Evolutionary conservation across 2,113 vertebrate genomes (phyloP).

Genomic region (Leuciscus idus): DNA sequence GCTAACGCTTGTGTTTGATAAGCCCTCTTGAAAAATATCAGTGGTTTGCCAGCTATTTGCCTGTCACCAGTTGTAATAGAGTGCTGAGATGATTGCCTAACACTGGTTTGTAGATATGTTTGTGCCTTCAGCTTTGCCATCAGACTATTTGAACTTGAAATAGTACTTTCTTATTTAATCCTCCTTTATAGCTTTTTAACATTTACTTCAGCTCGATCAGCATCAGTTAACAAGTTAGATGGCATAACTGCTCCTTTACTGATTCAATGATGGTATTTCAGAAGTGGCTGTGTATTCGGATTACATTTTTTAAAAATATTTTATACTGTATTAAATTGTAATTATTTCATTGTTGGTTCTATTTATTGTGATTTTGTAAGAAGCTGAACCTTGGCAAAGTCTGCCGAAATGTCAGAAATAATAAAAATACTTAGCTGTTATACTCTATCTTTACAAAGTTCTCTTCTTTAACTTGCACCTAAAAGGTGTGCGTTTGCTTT

Average conservation of each 20-base stretch:
- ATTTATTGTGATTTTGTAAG: too few species aligned
- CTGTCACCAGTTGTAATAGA: slow-evolving; percentile 55
- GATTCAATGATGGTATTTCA: background rate
- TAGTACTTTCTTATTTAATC: slow-evolving; percentile 7
- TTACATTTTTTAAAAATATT: background rate
- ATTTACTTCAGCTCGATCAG: background rate
- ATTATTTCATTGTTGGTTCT: background rate
- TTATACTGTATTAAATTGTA: background rate
- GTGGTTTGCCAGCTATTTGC: slow-evolving; percentile 50
- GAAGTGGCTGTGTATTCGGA: background rate
- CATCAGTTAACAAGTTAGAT: background rate
- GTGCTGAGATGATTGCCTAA: slow-evolving; percentile 38
- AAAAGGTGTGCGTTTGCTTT: too few species aligned
- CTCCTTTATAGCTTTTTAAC: slow-evolving; percentile 1
- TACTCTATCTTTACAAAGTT: too few species aligned
- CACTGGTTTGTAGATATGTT: slow-evolving; percentile 50
- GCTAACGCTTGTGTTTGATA: slow-evolving; percentile 48
- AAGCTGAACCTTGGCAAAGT: too few species aligned
- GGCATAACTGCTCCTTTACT: background rate
- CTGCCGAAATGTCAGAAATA: too few species aligned
- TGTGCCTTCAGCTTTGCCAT: background rate
- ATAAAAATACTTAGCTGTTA: too few species aligned
- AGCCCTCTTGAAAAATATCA: slow-evolving; percentile 57
- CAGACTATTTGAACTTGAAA: background rate
- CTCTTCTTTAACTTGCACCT: too few species aligned